phyloP scores from a whole-genome alignment of 2,113 vertebrate species.

The Nannospalax galili region DNA sequence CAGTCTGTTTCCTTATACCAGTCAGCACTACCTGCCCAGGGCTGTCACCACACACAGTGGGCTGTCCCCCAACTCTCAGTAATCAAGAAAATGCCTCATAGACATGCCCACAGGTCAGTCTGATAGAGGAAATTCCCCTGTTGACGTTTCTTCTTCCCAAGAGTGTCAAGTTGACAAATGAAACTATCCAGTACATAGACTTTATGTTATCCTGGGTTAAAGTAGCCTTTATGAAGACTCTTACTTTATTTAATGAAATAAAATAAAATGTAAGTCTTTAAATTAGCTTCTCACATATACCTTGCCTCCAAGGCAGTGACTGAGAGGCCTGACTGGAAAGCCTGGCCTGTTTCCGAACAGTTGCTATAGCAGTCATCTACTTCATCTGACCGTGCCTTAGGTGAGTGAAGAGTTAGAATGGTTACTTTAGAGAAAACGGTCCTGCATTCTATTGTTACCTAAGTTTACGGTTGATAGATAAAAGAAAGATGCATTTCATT shows the following conservation, averaged over 20 bases:
- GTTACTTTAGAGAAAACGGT: background rate
- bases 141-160: too few species aligned
- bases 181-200: too few species aligned
- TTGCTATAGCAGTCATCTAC: accelerated
- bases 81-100: too few species aligned
- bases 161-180: too few species aligned
- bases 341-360: background rate
- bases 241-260: background rate
- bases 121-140: too few species aligned
- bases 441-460: background rate
- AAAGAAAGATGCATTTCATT: background rate
- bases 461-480: background rate
- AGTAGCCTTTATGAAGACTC: too few species aligned
- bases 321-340: background rate
- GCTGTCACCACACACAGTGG: too few species aligned
- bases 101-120: too few species aligned
- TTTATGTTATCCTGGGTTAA: too few species aligned
- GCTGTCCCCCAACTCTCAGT: too few species aligned
- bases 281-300: background rate
- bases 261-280: background rate
- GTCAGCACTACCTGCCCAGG: too few species aligned
- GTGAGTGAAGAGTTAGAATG: background rate
- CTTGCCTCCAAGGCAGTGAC: background rate
- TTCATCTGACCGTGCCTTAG: background rate
- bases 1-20: too few species aligned